Base-by-base conservation (phyloP, 2,113 vertebrate genomes). In the Callipepla squamata region DNA sequence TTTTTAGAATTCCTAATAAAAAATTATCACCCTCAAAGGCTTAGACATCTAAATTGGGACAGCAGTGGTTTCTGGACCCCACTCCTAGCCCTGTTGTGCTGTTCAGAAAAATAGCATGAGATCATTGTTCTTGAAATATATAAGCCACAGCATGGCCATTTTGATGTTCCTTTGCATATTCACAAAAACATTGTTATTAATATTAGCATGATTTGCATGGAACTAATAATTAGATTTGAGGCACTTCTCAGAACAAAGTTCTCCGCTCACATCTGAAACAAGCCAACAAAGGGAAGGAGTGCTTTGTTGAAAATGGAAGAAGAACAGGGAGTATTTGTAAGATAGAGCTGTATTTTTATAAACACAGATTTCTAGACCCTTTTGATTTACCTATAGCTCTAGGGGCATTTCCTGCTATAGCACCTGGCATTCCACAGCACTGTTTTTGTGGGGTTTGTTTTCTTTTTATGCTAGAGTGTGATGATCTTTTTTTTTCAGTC, bases 1-100 rank as follows among this genome's bases (percentile, higher is more conserved):
- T 51, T 95, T 94, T 95, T 87, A 95, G 50, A 91, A 87, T 74
- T 42, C 40, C 20, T 93, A 55, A 75, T 73, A 75, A 92, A 91
- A 94, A 62, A 36, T 25, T 67, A 66, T 36, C 53, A 25, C 9
- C 8, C 48, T 96, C 48, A 67, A 63, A 89, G 34, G 16, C 51
- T 80, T 91, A 79, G 44, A 85, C 45, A 67, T 69, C 73, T 93
- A 81, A 94, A 72, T 11, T 72, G 7, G 32, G 58, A 51, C 15
- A 79, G 7, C 68, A 84, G 26, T 19, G 13, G 22, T 51, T 94
- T 95, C 36, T 79, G 70, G 47, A 88, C 88, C 89, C 50, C 62
- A 81, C 17, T 11, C 6, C 57, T 32, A 75, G 30, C 30, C 6
- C 21, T 79, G 5, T 16, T 86, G 17, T 51, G 20, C 66, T 91